These are phyloP conservation scores for Mesorhabditis sp. DNA, from an alignment of 2,888 invertebrate genomes.

Conservation along the genomic window DNA sequence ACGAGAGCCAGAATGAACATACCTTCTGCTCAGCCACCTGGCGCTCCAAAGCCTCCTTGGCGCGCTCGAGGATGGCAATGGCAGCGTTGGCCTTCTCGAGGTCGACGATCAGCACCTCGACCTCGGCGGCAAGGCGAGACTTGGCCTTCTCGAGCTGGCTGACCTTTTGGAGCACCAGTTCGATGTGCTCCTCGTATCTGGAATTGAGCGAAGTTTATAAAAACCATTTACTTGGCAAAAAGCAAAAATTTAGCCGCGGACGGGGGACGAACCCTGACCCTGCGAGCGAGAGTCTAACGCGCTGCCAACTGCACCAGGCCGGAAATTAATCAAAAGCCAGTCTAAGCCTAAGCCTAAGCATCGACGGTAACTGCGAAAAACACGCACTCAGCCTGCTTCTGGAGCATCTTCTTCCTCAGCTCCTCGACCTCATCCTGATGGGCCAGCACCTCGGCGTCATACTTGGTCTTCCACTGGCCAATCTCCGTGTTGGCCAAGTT, in stretches of 20 bases:
- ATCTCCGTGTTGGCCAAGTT: conserved; percentile 82
- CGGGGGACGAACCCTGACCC: neutral
- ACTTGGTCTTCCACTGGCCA: conserved; percentile 82
- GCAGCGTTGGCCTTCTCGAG: conserved; percentile 95
- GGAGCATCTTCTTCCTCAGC: conserved; percentile 51
- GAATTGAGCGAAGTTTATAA: conserved; percentile 69
- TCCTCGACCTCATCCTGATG: conserved; percentile 76
- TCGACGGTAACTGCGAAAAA: neutral
- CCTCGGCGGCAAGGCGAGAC: conserved; percentile 87
- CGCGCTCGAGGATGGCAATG: conserved; percentile 88
- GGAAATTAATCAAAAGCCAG: conserved; percentile 70
- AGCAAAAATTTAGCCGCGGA: neutral
- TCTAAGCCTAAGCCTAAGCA: too few relatives aligned
- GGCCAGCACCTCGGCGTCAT: conserved; percentile 84
- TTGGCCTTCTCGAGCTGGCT: conserved; percentile 90
- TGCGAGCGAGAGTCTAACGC: too few relatives aligned
- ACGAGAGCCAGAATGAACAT: too few relatives aligned
- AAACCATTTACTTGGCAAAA: too few relatives aligned
- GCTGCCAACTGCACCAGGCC: conserved; percentile 65
- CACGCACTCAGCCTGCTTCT: conserved; percentile 67
- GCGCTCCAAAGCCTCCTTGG: conserved; percentile 83
- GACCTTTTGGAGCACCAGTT: conserved; percentile 83
- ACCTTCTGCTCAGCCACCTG: conserved; percentile 82
- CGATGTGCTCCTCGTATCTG: conserved; percentile 84
- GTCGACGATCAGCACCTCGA: conserved; percentile 95